Evolutionary conservation across 1,140 invertebrate genomes (phyloP).

Genomic region (Brevipalpus yothersi): DNA sequence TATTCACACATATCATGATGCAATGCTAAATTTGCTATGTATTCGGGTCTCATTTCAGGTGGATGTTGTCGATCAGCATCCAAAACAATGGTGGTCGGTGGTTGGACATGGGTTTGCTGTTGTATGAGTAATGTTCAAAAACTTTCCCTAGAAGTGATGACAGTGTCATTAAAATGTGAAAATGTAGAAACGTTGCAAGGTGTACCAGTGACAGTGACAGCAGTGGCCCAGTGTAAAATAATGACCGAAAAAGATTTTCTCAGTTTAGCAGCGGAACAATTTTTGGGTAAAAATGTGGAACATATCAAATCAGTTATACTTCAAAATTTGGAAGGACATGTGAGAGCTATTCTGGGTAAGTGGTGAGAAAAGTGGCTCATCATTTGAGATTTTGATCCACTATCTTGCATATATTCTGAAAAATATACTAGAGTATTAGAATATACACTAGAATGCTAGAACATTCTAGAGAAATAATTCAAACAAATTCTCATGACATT

Average conservation of each 20-base stretch:
- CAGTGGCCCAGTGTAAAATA: conserved; percentile 70
- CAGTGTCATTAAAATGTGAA: conserved; percentile 65
- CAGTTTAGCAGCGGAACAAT: conserved; percentile 85
- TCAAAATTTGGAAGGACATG: conserved; percentile 49
- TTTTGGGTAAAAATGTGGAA: conserved; percentile 68
- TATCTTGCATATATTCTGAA: too few species aligned
- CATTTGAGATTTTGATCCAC: too few species aligned
- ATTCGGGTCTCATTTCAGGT: conserved; percentile 22
- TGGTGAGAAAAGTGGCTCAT: too few species aligned
- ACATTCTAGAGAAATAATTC: too few species aligned
- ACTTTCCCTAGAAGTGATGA: not conserved
- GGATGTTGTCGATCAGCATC: conserved; percentile 14
- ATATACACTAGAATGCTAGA: too few species aligned
- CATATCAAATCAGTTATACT: conserved; percentile 74
- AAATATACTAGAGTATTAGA: too few species aligned
- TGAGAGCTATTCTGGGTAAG: conserved; percentile 48
- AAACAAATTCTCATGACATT: conserved; percentile 4
- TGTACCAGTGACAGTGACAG: conserved; percentile 81
- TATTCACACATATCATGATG: too few species aligned
- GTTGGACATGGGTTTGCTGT: conserved; percentile 98
- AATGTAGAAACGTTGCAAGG: conserved; percentile 84
- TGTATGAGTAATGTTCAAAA: conserved; percentile 74
- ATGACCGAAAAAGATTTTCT: conserved; percentile 57
- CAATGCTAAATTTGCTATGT: too few species aligned
- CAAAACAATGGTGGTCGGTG: conserved; percentile 49